Base-by-base conservation (phyloP, 2,797 vertebrate species). In the Acestrorhynchus altus region DNA sequence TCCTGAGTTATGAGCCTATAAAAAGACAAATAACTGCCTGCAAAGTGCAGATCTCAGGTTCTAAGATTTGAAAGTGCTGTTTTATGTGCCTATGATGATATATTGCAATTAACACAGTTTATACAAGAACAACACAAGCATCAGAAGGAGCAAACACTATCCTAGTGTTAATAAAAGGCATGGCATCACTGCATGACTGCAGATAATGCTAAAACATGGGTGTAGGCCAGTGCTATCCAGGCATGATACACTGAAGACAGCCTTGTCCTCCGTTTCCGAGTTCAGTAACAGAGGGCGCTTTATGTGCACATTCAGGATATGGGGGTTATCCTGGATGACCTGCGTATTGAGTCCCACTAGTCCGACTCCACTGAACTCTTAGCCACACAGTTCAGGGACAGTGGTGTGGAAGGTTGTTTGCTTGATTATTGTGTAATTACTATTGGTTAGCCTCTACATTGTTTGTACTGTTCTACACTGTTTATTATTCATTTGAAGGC, bases 311-410 rank as follows among this genome's bases (percentile, higher is more conserved):
- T 92, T 94, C 92, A 93, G 93, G 93, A 94, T 94, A 92, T 93
- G 89, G 90, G 91, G 93, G 93, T 94, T 93, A 93, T 94, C 92
- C 93, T 94, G 93, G 84, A 89, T 93, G 93, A 93, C 90, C 91
- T 86, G 70, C 61, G 86, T 90, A 93, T 90, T 91, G 91, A 92
- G 90, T 85, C 79, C 82, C 82, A 81, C 86, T 81, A 81, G 87
- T 83, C 84, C 80, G 54, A 87, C 89, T 88, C 86, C 88, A 88
- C 26, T 64, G 31, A 74, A 63, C 64, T 57, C 52, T 26, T 42
- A 67, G 52, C 18, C 22, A n/a, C 64, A 26, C 54, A 66, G 40
- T 71, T 22, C 65, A 59, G 73, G 12, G 39, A 51, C 35, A 63
- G 39, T 83, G 74, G 52, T 52, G 31, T 46, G 57, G 57, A 76